Evolutionary conservation across 1,140 invertebrate genomes (phyloP).

Genomic region (Drosophila mojavensis): DNA sequence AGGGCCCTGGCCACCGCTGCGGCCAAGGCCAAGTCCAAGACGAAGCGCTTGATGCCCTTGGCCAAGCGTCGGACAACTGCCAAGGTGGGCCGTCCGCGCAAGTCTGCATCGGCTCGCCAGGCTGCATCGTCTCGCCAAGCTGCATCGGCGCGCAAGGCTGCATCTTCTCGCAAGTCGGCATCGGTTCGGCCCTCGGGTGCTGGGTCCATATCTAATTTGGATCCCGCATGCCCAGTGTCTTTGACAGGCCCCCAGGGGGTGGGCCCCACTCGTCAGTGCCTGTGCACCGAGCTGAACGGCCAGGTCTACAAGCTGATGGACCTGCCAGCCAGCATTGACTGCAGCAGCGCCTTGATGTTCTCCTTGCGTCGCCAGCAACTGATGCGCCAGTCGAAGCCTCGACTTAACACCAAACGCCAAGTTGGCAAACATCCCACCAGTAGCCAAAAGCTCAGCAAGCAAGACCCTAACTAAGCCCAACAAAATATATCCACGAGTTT

Average conservation of each 20-base stretch:
- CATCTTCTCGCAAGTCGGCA: too few relatives aligned
- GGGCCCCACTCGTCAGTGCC: background rate
- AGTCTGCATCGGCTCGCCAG: background rate
- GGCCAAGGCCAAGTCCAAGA: background rate
- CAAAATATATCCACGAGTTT: background rate
- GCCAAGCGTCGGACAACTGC: background rate
- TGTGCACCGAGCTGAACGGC: slow-evolving; percentile 18
- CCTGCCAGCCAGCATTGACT: background rate
- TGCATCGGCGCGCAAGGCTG: background rate
- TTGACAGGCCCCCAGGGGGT: too few relatives aligned
- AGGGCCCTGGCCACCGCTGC: background rate
- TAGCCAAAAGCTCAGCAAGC: background rate
- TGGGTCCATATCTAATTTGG: background rate
- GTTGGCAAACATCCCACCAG: background rate
- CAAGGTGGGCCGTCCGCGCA: background rate
- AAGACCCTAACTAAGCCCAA: background rate
- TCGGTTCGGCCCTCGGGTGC: too few relatives aligned
- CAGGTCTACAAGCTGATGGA: slow-evolving; percentile 20
- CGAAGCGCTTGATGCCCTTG: background rate
- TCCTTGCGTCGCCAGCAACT: background rate
- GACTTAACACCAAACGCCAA: background rate
- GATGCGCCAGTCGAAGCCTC: background rate
- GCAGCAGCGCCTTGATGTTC: background rate
- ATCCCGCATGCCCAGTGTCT: background rate
- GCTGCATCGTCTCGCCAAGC: too few relatives aligned